phyloP scores from a whole-genome alignment of 2,797 vertebrate genomes.

The Acipenser transmontanus region DNA sequence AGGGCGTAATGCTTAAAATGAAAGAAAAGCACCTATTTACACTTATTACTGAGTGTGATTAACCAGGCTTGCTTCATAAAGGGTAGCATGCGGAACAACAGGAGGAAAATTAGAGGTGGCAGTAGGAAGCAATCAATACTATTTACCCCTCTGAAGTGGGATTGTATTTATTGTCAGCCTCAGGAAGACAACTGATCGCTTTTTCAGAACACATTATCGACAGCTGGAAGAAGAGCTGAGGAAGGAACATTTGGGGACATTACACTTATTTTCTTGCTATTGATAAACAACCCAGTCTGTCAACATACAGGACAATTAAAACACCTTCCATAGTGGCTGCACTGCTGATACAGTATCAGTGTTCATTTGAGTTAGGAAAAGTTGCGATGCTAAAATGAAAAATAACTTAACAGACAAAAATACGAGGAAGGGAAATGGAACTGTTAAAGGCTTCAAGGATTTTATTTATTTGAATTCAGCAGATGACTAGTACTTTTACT shows the following conservation, averaged over 20 bases:
- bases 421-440: too few species aligned
- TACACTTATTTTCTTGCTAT: slow-evolving; percentile 30
- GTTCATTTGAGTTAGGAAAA: too few species aligned
- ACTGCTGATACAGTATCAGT: too few species aligned
- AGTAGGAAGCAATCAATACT: slow-evolving; percentile 64
- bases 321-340: slow-evolving; percentile 22
- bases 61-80: slow-evolving; percentile 32
- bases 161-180: slow-evolving; percentile 70
- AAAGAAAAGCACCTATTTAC: slow-evolving; percentile 34
- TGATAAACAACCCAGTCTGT: slow-evolving; percentile 37
- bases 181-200: slow-evolving; percentile 69
- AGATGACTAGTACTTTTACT: too few species aligned
- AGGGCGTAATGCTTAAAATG: slow-evolving; percentile 44
- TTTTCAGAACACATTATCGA: slow-evolving; percentile 40
- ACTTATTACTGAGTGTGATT: slow-evolving; percentile 44
- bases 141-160: slow-evolving; percentile 60
- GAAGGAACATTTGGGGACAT: slow-evolving; percentile 58
- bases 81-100: slow-evolving; percentile 52
- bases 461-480: too few species aligned
- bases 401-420: too few species aligned
- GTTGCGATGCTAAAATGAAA: too few species aligned
- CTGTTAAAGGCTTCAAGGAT: too few species aligned
- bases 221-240: slow-evolving; percentile 55
- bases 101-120: slow-evolving; percentile 50
- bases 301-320: slow-evolving; percentile 52